Base-by-base conservation (phyloP, 2,797 vertebrate species). In the Lerista edwardsae region DNA sequence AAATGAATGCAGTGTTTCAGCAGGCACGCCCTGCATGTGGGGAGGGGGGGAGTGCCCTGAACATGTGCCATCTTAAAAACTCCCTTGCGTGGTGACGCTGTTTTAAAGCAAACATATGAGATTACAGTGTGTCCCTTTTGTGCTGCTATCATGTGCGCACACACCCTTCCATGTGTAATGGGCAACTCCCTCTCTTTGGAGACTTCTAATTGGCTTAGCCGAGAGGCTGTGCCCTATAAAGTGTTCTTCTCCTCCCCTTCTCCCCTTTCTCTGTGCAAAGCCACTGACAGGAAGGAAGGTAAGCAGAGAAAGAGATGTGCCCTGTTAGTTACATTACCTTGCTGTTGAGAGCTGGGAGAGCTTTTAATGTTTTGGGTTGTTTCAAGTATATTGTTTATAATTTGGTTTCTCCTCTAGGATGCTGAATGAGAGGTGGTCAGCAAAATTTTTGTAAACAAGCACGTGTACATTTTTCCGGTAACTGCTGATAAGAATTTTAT, bases 141-240 rank as follows among this genome's bases (percentile, higher is more conserved):
- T 78, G 69, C 84, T 83, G 71, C 71, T 90, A 79, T 75, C 83
- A 80, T 1, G 1, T 0, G 0, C 19, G 6, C 17, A 4, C 47
- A 75, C 68, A 75, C 36, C 74, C 89, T 57, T 64, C 88, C 67
- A 79, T 81, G 91, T 84, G 87, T 92, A 73, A 72, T 83, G 71
- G 94, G 87, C 94, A 94, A 93, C 95, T 87, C 95, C 94, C 92
- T 89, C 94, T 87, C 86, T 86, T 41, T 27, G 41, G 39, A 44
- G 23, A 64, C 15, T 72, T 91, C 75, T 86, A 77, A 95, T 95
- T 95, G 94, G 95, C 90, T 89, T 90, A 79, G 79, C 5, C 21
- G 84, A 83, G 94, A 95, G 95, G 94, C 93, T 79, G 94, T 92
- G 94, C 88, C 93, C 93, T 93, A 94, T 95, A 95, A 93, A 94